Evolutionary conservation across 2,113 vertebrate species (phyloP).

Genomic region (Menura novaehollandiae): DNA sequence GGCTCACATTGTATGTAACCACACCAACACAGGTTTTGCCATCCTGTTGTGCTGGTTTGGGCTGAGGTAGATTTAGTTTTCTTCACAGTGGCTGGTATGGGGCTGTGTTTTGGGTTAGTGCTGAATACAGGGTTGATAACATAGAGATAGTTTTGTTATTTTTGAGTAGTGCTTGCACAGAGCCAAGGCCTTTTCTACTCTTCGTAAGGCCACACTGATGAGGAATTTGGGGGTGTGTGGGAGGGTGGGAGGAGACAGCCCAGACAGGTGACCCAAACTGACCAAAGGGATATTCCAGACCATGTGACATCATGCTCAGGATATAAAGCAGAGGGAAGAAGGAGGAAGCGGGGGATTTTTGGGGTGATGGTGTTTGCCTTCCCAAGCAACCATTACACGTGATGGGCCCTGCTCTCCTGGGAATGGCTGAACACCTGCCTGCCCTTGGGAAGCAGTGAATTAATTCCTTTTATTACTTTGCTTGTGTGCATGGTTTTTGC

Average conservation of each 20-base stretch:
- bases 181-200: neutral
- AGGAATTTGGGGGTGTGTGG: neutral
- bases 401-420: neutral
- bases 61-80: neutral
- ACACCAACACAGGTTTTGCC: neutral
- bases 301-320: neutral
- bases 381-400: too few relatives aligned
- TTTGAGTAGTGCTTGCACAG: neutral
- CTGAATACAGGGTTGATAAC: neutral
- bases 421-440: neutral
- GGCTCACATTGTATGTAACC: neutral
- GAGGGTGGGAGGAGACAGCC: neutral
- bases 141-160: neutral
- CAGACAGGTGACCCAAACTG: neutral
- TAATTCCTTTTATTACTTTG: neutral
- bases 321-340: neutral
- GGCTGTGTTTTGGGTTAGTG: neutral
- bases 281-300: neutral
- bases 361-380: neutral
- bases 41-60: neutral
- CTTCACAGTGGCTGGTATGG: neutral
- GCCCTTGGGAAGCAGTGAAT: neutral
- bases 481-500: neutral
- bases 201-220: rapidly evolving
- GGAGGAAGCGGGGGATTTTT: neutral